Percentiles rank a stretch among this genome's conserved stretches.
Conservation (phyloP, 2,113 vertebrate species). For the Pedetes capensis region DNA sequence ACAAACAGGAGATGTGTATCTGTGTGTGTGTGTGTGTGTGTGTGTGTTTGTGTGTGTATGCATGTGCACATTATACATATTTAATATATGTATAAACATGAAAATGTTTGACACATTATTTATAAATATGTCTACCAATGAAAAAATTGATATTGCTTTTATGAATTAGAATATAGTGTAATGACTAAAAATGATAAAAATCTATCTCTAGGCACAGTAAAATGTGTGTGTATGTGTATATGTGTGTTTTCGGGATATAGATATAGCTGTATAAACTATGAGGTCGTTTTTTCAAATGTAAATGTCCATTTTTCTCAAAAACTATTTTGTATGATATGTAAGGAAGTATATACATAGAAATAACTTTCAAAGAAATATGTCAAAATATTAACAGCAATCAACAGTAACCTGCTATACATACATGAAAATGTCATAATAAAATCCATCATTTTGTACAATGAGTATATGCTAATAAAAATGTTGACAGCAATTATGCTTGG, state of each 20-base stretch:
- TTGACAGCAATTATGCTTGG: neutral
- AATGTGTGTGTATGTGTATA: neutral
- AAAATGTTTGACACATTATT: neutral
- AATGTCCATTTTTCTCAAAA: neutral
- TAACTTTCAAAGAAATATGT: neutral
- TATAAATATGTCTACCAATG: neutral
- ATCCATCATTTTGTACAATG: too few species aligned
- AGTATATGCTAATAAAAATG: too few species aligned
- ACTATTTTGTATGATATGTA: neutral
- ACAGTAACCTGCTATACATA: too few species aligned
- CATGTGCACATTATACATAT: too few species aligned
- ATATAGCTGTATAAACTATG: neutral
- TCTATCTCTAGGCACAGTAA: neutral
- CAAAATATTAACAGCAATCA: conserved; percentile 22
- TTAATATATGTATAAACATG: too few species aligned
- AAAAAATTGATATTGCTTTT: neutral
- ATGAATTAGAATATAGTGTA: neutral
- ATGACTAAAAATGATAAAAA: neutral
- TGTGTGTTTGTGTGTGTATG: too few species aligned
- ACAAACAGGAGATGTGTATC: too few species aligned
- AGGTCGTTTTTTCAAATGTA: neutral
- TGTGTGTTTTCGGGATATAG: neutral
- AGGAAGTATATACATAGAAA: neutral
- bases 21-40: too few species aligned
- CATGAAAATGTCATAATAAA: too few species aligned